A percentile compares a stretch with the other conserved stretches of the same genome.
phyloP scores from a whole-genome alignment of 2,113 vertebrate genomes.

The Paramormyrops kingsleyae region DNA sequence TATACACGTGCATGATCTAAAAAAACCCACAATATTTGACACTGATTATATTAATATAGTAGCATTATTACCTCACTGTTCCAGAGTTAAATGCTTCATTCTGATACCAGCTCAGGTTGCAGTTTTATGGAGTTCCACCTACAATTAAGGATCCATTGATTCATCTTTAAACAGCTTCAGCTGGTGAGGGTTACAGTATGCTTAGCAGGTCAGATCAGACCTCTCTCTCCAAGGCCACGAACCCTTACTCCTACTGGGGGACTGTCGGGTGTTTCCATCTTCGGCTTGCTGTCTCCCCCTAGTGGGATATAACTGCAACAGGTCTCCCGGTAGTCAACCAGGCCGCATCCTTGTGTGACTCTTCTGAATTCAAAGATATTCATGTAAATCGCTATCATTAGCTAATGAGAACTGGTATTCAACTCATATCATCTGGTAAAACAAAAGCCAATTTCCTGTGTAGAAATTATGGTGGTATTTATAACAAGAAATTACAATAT shows the following conservation, averaged over 20 bases:
- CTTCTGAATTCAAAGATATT: background rate
- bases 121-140: background rate
- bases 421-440: background rate
- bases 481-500: background rate
- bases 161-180: background rate
- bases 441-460: background rate
- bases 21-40: background rate
- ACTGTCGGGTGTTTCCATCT: background rate
- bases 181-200: background rate
- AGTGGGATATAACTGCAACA: background rate
- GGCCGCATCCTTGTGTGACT: background rate
- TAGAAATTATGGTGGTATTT: background rate
- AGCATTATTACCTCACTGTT: background rate
- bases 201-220: background rate
- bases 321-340: background rate
- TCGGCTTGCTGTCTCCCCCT: background rate
- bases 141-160: background rate
- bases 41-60: background rate
- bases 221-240: background rate
- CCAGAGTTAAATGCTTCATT: background rate
- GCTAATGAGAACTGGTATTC: background rate
- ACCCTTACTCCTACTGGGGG: background rate
- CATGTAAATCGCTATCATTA: background rate
- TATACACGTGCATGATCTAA: background rate
- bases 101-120: background rate